These are phyloP conservation scores for Eriocheir sinensis DNA, from an alignment of 1,140 invertebrate species.

Conservation along the genomic window DNA sequence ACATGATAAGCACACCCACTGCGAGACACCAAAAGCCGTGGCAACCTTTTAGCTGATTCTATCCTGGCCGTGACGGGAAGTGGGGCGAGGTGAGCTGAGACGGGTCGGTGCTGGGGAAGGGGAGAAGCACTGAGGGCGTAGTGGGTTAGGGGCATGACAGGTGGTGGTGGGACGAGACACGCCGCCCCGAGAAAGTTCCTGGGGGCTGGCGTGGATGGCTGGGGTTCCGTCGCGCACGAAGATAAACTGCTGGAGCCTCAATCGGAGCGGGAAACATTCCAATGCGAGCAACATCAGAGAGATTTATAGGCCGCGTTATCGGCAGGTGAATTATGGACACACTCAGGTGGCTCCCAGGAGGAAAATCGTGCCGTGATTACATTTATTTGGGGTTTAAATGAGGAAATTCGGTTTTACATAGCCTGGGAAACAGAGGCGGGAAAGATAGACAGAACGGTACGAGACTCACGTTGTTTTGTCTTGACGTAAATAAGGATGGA, in stretches of 20 bases:
- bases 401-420: too few species aligned
- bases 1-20: not conserved
- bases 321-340: not conserved
- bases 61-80: not conserved
- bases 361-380: not conserved
- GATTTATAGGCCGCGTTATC: slow-evolving; percentile 9
- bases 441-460: too few species aligned
- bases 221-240: not conserved
- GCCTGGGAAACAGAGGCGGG: too few species aligned
- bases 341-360: not conserved
- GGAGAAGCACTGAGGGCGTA: too few species aligned
- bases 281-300: slow-evolving; percentile 22
- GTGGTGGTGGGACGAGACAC: not conserved
- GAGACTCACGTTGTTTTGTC: too few species aligned
- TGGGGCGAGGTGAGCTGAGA: not conserved
- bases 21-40: not conserved
- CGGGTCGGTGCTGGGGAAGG: too few species aligned
- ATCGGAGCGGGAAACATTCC: slow-evolving; percentile 12
- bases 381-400: not conserved
- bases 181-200: not conserved
- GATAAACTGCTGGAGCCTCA: slow-evolving; percentile 3
- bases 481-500: too few species aligned
- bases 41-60: not conserved
- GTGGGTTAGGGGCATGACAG: too few species aligned
- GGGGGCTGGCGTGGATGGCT: not conserved